phyloP scores from a whole-genome alignment of 2,113 vertebrate species.

The Microcebus jonahi region DNA sequence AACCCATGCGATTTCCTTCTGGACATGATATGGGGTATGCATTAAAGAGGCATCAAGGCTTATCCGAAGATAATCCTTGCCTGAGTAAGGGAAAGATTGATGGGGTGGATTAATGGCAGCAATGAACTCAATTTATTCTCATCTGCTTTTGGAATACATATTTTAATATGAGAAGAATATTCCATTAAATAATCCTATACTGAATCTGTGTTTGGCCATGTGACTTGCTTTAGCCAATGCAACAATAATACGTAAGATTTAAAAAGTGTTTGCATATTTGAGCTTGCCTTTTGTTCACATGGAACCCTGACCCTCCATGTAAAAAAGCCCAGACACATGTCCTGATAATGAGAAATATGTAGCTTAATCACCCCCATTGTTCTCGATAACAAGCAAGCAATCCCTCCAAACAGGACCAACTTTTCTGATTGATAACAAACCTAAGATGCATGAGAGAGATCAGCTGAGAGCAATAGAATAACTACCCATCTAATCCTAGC shows the following conservation, averaged over 20 bases:
- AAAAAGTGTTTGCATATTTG: not conserved
- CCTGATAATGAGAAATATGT: not conserved
- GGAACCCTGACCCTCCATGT: not conserved
- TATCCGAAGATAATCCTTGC: not conserved
- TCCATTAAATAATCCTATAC: not conserved
- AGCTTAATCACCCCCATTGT: not conserved
- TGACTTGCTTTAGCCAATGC: not conserved
- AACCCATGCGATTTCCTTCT: not conserved
- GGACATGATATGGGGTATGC: not conserved
- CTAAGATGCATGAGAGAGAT: not conserved
- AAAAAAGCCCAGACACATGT: not conserved
- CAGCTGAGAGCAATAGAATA: not conserved
- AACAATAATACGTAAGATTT: not conserved
- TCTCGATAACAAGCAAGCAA: not conserved
- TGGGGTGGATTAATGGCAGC: not conserved
- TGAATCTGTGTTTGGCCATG: not conserved
- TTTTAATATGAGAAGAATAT: not conserved
- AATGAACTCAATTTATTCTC: not conserved
- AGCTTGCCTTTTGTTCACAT: not conserved
- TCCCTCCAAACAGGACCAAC: not conserved
- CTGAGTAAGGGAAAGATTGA: not conserved
- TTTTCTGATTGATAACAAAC: not conserved
- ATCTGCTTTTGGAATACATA: not conserved
- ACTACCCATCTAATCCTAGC: not conserved
- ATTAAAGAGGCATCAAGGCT: not conserved